These are phyloP conservation scores for Bungarus multicinctus DNA, from an alignment of 2,113 vertebrate genomes.

Conservation along the genomic window DNA sequence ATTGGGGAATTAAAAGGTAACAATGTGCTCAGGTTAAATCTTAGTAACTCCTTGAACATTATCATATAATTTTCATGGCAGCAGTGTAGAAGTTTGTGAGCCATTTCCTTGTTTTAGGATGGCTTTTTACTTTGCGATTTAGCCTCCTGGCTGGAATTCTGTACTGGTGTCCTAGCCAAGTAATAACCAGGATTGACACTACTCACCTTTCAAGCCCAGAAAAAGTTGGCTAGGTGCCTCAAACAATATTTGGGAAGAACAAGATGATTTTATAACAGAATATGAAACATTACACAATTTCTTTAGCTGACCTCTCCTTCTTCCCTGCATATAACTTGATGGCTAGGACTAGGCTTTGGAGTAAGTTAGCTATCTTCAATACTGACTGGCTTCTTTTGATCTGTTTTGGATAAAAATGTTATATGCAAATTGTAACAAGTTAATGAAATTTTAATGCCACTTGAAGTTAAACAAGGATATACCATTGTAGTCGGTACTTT, in stretches of 20 bases:
- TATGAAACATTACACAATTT: neutral
- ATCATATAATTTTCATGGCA: neutral
- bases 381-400: neutral
- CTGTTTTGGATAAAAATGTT: neutral
- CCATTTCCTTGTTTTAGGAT: neutral
- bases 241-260: neutral
- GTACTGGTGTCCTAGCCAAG: neutral
- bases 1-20: neutral
- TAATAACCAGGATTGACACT: neutral
- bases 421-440: neutral
- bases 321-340: neutral
- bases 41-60: neutral
- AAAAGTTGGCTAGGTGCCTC: neutral
- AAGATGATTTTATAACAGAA: neutral
- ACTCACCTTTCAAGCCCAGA: neutral
- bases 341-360: neutral
- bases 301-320: neutral
- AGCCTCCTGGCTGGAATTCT: neutral
- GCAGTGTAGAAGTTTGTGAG: neutral
- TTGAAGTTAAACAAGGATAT: neutral
- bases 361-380: neutral
- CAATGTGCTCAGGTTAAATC: neutral
- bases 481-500: neutral
- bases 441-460: neutral
- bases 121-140: neutral